phyloP scores from a whole-genome alignment of 2,888 invertebrate species.

The Caenorhabditis sp. region DNA sequence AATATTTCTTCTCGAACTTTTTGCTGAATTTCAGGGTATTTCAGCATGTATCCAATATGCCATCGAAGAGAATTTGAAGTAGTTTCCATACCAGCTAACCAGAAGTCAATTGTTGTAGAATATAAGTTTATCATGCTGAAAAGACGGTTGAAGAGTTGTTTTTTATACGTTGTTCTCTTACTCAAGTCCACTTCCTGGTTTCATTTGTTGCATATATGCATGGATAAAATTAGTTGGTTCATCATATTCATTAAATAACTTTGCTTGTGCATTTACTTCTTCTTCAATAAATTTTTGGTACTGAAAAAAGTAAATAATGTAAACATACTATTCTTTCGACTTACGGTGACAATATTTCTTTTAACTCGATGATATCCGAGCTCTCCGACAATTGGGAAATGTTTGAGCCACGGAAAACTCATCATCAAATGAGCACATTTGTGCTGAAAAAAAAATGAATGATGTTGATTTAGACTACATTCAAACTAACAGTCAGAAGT shows the following conservation, averaged over 20 bases:
- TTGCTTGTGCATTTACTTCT: conserved; percentile 20
- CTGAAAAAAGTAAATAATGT: conserved; percentile 12
- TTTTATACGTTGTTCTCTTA: conserved; percentile 5
- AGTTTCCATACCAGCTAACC: conserved; percentile 60
- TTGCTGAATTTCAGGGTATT: conserved; percentile 48
- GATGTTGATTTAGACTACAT: too few relatives aligned
- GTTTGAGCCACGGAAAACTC: conserved; percentile 28
- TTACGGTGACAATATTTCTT: conserved; percentile 16
- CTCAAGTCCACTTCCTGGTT: conserved; percentile 8
- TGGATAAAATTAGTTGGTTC: conserved; percentile 49
- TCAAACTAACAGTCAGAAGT: conserved; percentile 2
- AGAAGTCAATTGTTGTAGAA: conserved; percentile 44
- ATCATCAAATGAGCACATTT: conserved; percentile 1
- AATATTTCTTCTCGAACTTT: conserved; percentile 45
- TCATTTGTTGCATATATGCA: conserved; percentile 39
- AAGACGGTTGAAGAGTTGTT: too few relatives aligned
- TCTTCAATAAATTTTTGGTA: conserved; percentile 25
- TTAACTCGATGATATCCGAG: conserved; percentile 17
- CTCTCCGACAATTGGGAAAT: conserved; percentile 37
- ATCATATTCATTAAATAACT: conserved; percentile 16
- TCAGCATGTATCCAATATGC: conserved; percentile 46
- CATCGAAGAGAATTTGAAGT: conserved; percentile 51
- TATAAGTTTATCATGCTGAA: conserved; percentile 20
- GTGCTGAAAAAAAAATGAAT: not conserved
- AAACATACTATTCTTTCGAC: not conserved